Conservation (phyloP, 2,888 invertebrate species). For the Nezara viridula region DNA sequence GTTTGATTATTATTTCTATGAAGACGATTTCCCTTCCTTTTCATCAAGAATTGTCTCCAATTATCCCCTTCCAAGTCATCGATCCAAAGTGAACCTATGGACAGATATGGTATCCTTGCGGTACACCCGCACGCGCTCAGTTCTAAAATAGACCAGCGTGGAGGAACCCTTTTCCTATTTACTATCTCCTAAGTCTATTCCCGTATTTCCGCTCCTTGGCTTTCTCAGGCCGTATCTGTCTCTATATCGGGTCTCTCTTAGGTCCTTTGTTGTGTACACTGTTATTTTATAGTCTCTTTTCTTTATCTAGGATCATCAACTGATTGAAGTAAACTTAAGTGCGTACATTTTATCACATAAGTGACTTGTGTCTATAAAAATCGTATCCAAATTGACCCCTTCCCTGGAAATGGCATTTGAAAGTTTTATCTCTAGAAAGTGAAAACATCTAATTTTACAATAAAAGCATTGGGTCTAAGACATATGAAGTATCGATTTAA, state of each 20-base stretch:
- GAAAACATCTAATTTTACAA: not conserved
- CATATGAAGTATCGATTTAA: too few species aligned
- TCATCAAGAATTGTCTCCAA: not conserved
- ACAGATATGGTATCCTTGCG: not conserved
- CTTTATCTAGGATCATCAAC: not conserved
- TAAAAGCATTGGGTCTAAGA: too few species aligned
- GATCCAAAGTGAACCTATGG: not conserved
- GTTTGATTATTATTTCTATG: too few species aligned
- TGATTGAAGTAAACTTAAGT: not conserved
- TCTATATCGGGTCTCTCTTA: not conserved
- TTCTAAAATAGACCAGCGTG: not conserved
- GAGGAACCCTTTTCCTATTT: conserved; percentile 20
- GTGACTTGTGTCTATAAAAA: not conserved
- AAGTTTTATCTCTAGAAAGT: not conserved
- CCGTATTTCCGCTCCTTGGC: conserved; percentile 27
- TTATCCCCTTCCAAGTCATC: not conserved
- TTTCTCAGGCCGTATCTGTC: conserved; percentile 4
- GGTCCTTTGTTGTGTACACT: not conserved
- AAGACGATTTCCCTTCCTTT: not conserved
- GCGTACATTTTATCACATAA: not conserved
- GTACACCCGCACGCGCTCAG: conserved; percentile 26
- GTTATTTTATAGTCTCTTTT: not conserved
- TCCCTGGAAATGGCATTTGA: not conserved
- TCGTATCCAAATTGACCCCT: not conserved
- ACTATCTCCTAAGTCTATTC: conserved; percentile 38